Conservation (phyloP, 64 coral and sea anemone genomes). For the Hydrozoanthus tunicans region DNA sequence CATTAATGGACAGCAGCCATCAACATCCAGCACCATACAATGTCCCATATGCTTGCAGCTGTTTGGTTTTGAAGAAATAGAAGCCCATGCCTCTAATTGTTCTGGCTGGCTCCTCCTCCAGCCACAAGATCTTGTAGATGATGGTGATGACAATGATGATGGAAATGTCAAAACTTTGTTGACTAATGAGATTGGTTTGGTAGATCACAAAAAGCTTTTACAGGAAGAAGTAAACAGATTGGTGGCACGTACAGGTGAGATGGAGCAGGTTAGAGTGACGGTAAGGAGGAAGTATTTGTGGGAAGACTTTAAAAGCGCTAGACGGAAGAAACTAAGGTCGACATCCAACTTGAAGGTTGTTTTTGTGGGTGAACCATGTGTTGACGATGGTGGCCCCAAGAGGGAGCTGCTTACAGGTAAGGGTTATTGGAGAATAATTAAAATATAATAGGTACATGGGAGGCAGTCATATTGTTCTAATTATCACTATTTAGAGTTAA, state of each 20-base stretch:
- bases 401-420: constrained; percentile 42
- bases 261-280: constrained; percentile 38
- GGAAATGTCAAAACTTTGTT: not conserved
- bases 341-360: constrained; percentile 57
- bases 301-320: constrained; percentile 65
- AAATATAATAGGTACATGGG: constrained; percentile 9
- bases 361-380: constrained; percentile 68
- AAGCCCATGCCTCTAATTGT: constrained; percentile 73
- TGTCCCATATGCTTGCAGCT: constrained; percentile 54
- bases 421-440: constrained; percentile 13
- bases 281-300: constrained; percentile 55
- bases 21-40: constrained; percentile 1
- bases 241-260: not conserved
- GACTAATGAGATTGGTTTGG: constrained; percentile 15
- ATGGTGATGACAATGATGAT: not conserved
- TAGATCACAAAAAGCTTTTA: constrained; percentile 45
- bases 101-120: constrained; percentile 62
- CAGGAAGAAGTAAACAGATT: constrained; percentile 47
- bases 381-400: constrained; percentile 62
- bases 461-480: constrained; percentile 20
- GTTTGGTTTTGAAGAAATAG: constrained; percentile 53
- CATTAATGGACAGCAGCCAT: constrained; percentile 25
- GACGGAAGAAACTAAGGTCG: constrained; percentile 38
- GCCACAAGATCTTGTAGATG: constrained; percentile 48
- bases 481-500: constrained; percentile 12